Evolutionary conservation across 2,888 invertebrate genomes (phyloP).

Genomic region (Busseola fusca): DNA sequence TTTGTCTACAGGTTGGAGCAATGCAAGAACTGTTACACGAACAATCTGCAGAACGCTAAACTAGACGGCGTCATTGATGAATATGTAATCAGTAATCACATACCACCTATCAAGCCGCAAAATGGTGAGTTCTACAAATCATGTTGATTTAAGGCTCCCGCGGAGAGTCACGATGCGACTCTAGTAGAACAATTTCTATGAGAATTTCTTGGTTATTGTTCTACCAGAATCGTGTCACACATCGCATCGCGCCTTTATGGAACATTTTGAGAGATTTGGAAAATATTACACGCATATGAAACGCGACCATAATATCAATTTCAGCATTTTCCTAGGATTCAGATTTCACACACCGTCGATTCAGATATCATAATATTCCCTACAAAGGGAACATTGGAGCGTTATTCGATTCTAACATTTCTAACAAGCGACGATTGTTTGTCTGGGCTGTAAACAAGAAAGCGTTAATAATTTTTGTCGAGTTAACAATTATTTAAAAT

Average conservation of each 20-base stretch:
- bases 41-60: conserved; percentile 90
- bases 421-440: conserved; percentile 11
- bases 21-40: conserved; percentile 95
- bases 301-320: not conserved
- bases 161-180: not conserved
- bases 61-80: conserved; percentile 84
- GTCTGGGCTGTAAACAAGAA: conserved; percentile 23
- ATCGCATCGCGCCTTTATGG: not conserved
- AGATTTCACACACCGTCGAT: conserved; percentile 16
- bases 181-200: not conserved
- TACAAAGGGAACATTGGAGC: conserved; percentile 1
- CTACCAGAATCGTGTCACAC: not conserved
- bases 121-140: conserved; percentile 79
- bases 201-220: not conserved
- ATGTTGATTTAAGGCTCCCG: not conserved
- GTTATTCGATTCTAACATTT: conserved; percentile 13
- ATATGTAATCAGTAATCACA: conserved; percentile 87
- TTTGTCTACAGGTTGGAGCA: conserved; percentile 87
- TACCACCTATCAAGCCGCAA: conserved; percentile 83
- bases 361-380: conserved; percentile 17
- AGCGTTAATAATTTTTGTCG: conserved; percentile 1
- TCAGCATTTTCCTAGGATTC: conserved; percentile 20
- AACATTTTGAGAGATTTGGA: conserved; percentile 13
- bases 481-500: conserved; percentile 4
- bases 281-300: conserved; percentile 14